A percentile compares a stretch with the other conserved stretches of the same genome.
Evolutionary conservation across 2,888 invertebrate species (phyloP).

Genomic region (Alloscopus bannaensis): DNA sequence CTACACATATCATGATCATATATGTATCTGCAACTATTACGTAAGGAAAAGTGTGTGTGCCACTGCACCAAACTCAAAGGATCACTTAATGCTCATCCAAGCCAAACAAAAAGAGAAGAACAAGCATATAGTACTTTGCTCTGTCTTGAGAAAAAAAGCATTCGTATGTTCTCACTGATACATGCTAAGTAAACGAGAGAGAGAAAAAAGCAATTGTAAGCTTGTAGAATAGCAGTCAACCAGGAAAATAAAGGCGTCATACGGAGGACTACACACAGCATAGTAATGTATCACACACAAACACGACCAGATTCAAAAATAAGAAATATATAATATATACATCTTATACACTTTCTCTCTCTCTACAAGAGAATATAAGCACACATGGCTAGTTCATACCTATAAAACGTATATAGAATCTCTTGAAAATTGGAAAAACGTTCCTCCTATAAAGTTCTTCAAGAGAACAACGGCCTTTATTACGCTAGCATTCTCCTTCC

Average conservation of each 20-base stretch:
- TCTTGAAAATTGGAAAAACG: constrained; percentile 18
- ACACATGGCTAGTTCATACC: neutral
- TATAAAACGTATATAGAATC: neutral
- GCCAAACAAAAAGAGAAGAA: constrained; percentile 34
- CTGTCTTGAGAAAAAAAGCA: neutral
- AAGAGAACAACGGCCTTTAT: constrained; percentile 8
- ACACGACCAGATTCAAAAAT: too few relatives aligned
- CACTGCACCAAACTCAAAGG: constrained; percentile 43
- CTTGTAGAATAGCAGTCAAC: constrained; percentile 5
- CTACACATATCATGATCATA: too few relatives aligned
- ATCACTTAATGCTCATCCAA: constrained; percentile 50
- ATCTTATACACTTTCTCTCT: too few relatives aligned
- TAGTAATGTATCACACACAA: neutral
- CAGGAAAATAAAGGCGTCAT: constrained; percentile 1
- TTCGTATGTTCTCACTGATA: neutral
- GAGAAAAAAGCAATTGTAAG: constrained; percentile 14
- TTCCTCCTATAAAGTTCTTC: constrained; percentile 13
- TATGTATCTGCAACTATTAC: too few relatives aligned
- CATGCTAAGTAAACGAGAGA: neutral
- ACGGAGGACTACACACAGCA: neutral
- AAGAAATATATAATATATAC: too few relatives aligned
- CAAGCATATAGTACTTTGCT: too few relatives aligned
- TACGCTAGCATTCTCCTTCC: too few relatives aligned
- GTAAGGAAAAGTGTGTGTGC: too few relatives aligned
- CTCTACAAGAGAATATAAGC: too few relatives aligned